Base-by-base conservation (phyloP, 2,888 invertebrate genomes). In the Leptopilina drosophilae region DNA sequence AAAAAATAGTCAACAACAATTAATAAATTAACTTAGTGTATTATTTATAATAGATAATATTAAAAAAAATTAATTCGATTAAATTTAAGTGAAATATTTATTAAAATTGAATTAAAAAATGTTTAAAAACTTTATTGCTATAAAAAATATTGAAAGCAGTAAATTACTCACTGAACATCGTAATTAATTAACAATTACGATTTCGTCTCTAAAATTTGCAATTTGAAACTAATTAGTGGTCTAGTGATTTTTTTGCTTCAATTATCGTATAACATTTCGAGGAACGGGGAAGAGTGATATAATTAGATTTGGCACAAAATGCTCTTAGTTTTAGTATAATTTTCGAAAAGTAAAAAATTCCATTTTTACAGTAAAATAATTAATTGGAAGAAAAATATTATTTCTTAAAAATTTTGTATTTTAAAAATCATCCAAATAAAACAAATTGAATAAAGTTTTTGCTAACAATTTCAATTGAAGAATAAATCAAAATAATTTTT, bases 261-360 rank as follows among this genome's bases (percentile, higher is more conserved):
- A 46, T 67, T 67, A 67, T 49, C 67, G 67, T 42, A 8, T 26
- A 69, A 26, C 26, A 49, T n/a, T 20, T 69, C 20, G 26, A 49
- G 49, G 67, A 33, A 33, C 14, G 12, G 49, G 67, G 26, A 33
- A 33, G 33, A 49, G 67, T 49, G 67, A 26, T 69, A 49, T 49
- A 69, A 69, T 69, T 20, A 69, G 20, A 49, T 69, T 69, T 69
- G 67, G 67, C 67, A 69, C 67, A 69, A 9, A 67, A 67, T 67
- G 66, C 42, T 66, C 14, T 66, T 42, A 40, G 66, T 42, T 15
- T 15, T 1, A 14, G 66, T 15, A 66, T n/a, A n/a, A 49, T 15
- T 67, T 49, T 67, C 20, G 11, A 49, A 20, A 67, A 67, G 20
- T 14, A 15, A 67, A 67, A 67, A 46, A 67, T 49, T 26, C 2